Base-by-base conservation (phyloP, 2,888 invertebrate genomes). In the Boloria euphrosyne region DNA sequence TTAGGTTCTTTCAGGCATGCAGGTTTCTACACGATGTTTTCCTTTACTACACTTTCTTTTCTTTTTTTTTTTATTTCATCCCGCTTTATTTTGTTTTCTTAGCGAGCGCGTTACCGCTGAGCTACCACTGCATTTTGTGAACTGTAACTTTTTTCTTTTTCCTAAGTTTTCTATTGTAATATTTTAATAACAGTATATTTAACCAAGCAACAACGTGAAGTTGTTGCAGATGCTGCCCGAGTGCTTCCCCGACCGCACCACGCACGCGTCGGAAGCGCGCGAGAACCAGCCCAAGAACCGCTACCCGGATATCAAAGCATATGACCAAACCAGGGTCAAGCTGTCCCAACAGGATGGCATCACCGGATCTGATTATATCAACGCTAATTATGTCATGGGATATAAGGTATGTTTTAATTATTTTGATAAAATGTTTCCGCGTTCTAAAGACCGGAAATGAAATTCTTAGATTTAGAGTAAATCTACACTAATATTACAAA, bases 291-390 rank as follows among this genome's bases (percentile, higher is more conserved):
- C 95, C 72, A 98, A 98, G 92, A 98, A 98, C 92, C 93, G 98
- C 13, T 98, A 98, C 83, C 98, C 98, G 0, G 98, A 98, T 80
- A 98, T 98, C 71, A 97, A 97, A 86, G 96, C 97, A 0, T 98
- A 97, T 83, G 98, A 98, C 89, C 98, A 98, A 87, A 98, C 98
- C 7, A 89, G 98, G 76, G 97, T 98, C 0, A 96, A 96, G 77
- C 86, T 98, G 13, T 93, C 95, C 0, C 95, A 95, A 78, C 89
- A 96, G 7, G 97, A 97, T 78, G 95, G 96, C 62, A 94, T 96
- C 61, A 93, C 94, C 50, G 96, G 97, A 3, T 96, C 97, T 0
- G 98, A 98, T 84, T 98, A 98, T 79, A 97, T 98, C 72, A 98
- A 98, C 83, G 97, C 98, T 0, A 98, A 98, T 83, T 97, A 96